phyloP scores from a whole-genome alignment of 2,888 invertebrate species.

The Thysanoteuthis rhombus region DNA sequence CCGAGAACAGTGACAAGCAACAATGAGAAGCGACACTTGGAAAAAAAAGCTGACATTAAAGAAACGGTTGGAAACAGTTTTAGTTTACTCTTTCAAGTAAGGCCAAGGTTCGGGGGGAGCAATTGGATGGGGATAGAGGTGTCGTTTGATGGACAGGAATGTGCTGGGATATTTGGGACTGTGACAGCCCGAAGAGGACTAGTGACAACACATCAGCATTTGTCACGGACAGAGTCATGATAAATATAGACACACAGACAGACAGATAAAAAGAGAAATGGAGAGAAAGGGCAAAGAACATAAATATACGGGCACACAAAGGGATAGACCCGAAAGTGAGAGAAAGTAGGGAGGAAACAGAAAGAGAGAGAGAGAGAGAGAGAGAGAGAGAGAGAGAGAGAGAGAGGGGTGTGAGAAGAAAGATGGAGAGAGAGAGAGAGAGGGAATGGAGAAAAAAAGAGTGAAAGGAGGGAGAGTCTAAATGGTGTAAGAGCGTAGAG shows the following conservation, averaged over 20 bases:
- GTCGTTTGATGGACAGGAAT: background rate
- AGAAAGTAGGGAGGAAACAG: background rate
- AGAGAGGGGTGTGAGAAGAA: background rate
- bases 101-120: background rate
- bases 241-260: background rate
- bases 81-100: background rate
- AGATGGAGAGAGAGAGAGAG: background rate
- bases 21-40: too few species aligned
- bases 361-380: background rate
- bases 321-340: background rate
- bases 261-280: background rate
- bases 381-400: background rate
- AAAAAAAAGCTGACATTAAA: background rate
- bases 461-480: too few species aligned
- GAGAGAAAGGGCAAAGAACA: background rate
- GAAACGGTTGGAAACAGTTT: background rate
- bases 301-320: background rate
- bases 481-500: rapidly evolving
- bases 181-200: background rate
- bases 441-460: background rate
- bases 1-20: too few species aligned
- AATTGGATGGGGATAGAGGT: background rate
- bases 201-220: background rate
- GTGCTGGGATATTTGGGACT: background rate
- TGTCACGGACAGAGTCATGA: background rate